Evolutionary conservation across 53 echinoderm and acorn worm species (phyloP), one percentile per base, ranked within the genome.

Genomic region (Luidia sarsii): DNA sequence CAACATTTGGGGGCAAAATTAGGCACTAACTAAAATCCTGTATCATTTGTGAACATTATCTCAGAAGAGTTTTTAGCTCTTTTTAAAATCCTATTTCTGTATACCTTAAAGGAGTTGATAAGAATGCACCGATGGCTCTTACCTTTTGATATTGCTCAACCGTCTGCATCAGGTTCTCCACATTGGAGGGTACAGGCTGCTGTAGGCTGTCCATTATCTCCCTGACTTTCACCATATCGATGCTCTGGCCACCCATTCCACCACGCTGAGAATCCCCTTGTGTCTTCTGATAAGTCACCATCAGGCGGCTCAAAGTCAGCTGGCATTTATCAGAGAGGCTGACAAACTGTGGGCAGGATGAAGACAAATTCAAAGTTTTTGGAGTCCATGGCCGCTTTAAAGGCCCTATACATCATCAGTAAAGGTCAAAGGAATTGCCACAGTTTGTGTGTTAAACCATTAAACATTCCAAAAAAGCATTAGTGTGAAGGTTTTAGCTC

Each of bases 61-160:
- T n/a, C n/a, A n/a, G n/a, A n/a, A n/a, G n/a, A n/a, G n/a, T n/a
- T n/a, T n/a, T n/a, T n/a, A n/a, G n/a, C n/a, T n/a, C n/a, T n/a
- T n/a, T n/a, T n/a, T n/a, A n/a, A n/a, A n/a, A n/a, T n/a, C n/a
- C n/a, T n/a, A n/a, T n/a, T n/a, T n/a, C n/a, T n/a, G n/a, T n/a
- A n/a, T n/a, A n/a, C n/a, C n/a, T n/a, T n/a, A n/a, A n/a, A n/a
- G n/a, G n/a, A n/a, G n/a, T n/a, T n/a, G n/a, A n/a, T n/a, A n/a
- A n/a, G n/a, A n/a, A n/a, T n/a, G n/a, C n/a, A n/a, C n/a, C n/a
- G n/a, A n/a, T n/a, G n/a, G n/a, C n/a, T 49, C 79, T 36, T 43
- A 94, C 95, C 86, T 92, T 87, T 28, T 95, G 95, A 80, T 95
- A 95, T 65, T 91, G 89, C 22, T 95, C 95, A 0, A 95, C 71